Evolutionary conservation across 2,888 invertebrate genomes (phyloP).

Genomic region (Mesopsocus fuscifrons): DNA sequence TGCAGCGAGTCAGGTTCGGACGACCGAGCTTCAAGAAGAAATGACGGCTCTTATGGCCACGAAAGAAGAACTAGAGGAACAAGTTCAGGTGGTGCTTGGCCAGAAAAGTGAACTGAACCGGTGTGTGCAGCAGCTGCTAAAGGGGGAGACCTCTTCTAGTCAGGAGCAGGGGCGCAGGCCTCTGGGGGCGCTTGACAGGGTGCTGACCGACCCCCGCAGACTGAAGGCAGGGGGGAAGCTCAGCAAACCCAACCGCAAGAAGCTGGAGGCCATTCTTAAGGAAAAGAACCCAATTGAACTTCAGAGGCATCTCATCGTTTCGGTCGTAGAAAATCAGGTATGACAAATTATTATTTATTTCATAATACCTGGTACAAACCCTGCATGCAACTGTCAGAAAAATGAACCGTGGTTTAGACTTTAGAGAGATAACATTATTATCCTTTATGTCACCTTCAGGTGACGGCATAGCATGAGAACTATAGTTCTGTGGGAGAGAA

Average conservation of each 20-base stretch:
- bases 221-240: neutral
- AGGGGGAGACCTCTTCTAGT: slow-evolving; percentile 26
- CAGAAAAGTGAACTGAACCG: slow-evolving; percentile 37
- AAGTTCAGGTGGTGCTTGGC: slow-evolving; percentile 33
- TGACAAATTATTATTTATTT: slow-evolving; percentile 16
- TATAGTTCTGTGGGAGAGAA: too few species aligned
- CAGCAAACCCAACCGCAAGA: slow-evolving; percentile 39
- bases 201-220: slow-evolving; percentile 30
- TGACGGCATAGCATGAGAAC: too few species aligned
- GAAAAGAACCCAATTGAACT: slow-evolving; percentile 67
- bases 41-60: slow-evolving; percentile 34
- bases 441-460: too few species aligned
- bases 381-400: too few species aligned
- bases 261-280: slow-evolving; percentile 64
- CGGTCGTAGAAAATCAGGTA: slow-evolving; percentile 63
- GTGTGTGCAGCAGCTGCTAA: slow-evolving; percentile 32
- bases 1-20: slow-evolving; percentile 41
- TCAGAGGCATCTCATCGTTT: slow-evolving; percentile 62
- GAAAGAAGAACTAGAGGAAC: slow-evolving; percentile 39
- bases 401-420: too few species aligned
- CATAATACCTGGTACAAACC: slow-evolving; percentile 6
- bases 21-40: slow-evolving; percentile 42
- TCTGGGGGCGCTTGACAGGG: slow-evolving; percentile 44
- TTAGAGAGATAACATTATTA: too few species aligned
- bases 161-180: slow-evolving; percentile 16